Evolutionary conservation across 2,113 vertebrate species (phyloP).

Genomic region (Cynoglossus semilaevis): DNA sequence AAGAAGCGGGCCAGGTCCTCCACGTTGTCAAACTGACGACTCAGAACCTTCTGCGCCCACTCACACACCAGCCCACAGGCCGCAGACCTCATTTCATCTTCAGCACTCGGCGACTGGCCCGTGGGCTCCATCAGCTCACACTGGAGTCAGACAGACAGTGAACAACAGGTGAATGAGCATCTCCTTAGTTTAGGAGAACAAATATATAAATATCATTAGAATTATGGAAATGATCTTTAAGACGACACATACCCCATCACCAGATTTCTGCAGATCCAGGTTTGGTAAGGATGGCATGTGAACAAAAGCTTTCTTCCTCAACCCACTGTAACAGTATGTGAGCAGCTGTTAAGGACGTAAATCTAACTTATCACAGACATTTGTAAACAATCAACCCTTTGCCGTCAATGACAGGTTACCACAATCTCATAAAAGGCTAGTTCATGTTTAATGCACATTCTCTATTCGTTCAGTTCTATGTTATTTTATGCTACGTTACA

Average conservation of each 20-base stretch:
- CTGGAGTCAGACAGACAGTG: constrained; percentile 72
- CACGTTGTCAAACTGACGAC: constrained; percentile 94
- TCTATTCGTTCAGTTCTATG: too few species aligned
- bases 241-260: constrained; percentile 85
- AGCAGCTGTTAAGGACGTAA: constrained; percentile 81
- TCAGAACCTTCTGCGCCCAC: constrained; percentile 98
- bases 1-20: constrained; percentile 96
- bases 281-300: constrained; percentile 98
- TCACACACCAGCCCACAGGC: constrained; percentile 96
- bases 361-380: too few species aligned
- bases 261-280: constrained; percentile 94
- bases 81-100: constrained; percentile 92
- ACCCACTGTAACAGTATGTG: constrained; percentile 98
- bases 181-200: background rate
- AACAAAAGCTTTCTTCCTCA: constrained; percentile 98
- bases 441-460: too few species aligned
- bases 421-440: too few species aligned
- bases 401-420: too few species aligned
- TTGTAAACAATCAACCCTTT: too few species aligned
- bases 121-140: constrained; percentile 88
- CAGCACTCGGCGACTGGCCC: constrained; percentile 87
- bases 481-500: too few species aligned
- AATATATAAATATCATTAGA: background rate
- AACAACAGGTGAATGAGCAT: constrained; percentile 8
- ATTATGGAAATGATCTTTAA: background rate